phyloP scores from a whole-genome alignment of 2,797 vertebrate species.

The Lindbergichthys nudifrons region DNA sequence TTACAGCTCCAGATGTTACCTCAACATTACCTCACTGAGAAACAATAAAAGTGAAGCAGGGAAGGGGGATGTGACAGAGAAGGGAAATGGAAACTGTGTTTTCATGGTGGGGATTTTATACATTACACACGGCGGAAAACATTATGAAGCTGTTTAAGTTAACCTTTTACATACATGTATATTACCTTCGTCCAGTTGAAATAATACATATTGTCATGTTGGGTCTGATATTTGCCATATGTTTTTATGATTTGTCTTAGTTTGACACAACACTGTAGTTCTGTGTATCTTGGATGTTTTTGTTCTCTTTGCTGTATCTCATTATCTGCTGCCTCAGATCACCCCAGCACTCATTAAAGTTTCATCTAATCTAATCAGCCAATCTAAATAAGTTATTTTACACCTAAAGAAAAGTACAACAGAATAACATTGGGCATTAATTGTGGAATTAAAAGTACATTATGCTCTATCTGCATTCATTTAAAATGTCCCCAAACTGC shows the following conservation, averaged over 20 bases:
- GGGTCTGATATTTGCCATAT: background rate
- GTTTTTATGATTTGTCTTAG: background rate
- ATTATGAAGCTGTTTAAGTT: background rate
- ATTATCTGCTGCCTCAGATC: conserved; percentile 29
- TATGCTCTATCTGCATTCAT: background rate
- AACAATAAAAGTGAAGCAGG: conserved; percentile 30
- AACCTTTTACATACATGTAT: background rate
- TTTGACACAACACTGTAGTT: background rate
- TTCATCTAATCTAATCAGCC: conserved; percentile 38
- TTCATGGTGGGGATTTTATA: conserved; percentile 8
- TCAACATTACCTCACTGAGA: conserved; percentile 67
- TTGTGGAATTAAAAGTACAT: no score
- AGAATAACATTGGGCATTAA: background rate
- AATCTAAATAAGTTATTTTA: conserved; percentile 30
- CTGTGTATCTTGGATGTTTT: background rate
- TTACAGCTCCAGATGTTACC: conserved; percentile 64
- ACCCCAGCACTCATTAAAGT: conserved; percentile 23
- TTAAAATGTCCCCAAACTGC: background rate
- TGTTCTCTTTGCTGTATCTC: background rate
- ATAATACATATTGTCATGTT: background rate
- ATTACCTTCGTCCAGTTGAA: background rate
- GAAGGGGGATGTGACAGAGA: background rate
- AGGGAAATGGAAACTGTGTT: conserved; percentile 32
- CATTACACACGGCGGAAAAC: background rate
- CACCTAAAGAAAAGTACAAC: conserved; percentile 5